These are phyloP conservation scores for Calidris pygmaea DNA, from an alignment of 2,113 vertebrate species.

Conservation along the genomic window DNA sequence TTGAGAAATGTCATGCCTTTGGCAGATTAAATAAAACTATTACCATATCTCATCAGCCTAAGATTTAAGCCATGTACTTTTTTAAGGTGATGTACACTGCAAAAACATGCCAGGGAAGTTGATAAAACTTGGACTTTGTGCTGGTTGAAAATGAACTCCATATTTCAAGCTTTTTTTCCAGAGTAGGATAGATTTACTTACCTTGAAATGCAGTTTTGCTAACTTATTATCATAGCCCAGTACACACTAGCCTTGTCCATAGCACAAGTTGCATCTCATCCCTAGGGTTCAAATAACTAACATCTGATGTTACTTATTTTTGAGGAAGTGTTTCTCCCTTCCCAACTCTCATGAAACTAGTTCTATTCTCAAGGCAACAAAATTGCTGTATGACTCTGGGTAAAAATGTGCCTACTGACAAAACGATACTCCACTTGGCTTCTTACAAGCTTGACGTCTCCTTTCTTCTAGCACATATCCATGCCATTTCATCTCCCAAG, in stretches of 20 bases:
- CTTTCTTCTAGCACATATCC: neutral
- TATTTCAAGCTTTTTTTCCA: neutral
- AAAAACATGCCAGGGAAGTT: neutral
- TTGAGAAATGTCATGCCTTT: neutral
- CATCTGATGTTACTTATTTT: neutral
- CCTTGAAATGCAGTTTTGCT: slow-evolving; percentile 35
- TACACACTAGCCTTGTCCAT: neutral
- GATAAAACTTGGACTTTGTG: neutral
- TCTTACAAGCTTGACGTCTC: neutral
- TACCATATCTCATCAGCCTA: neutral
- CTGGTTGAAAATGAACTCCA: neutral
- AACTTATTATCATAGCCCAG: neutral
- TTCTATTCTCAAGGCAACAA: neutral
- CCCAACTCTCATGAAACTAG: neutral
- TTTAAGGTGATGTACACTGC: neutral
- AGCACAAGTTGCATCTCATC: neutral
- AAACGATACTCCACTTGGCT: neutral
- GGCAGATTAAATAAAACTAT: neutral
- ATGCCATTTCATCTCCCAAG: neutral
- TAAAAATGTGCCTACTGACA: neutral
- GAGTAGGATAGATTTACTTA: neutral
- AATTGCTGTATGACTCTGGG: neutral
- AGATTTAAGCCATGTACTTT: neutral
- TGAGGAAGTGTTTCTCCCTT: neutral
- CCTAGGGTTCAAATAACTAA: slow-evolving; percentile 19